Evolutionary conservation across 37 sponge, comb jelly and placozoan genomes (phyloP), one percentile per base, ranked within the genome.

Genomic region (Cliona cf. orientalis): DNA sequence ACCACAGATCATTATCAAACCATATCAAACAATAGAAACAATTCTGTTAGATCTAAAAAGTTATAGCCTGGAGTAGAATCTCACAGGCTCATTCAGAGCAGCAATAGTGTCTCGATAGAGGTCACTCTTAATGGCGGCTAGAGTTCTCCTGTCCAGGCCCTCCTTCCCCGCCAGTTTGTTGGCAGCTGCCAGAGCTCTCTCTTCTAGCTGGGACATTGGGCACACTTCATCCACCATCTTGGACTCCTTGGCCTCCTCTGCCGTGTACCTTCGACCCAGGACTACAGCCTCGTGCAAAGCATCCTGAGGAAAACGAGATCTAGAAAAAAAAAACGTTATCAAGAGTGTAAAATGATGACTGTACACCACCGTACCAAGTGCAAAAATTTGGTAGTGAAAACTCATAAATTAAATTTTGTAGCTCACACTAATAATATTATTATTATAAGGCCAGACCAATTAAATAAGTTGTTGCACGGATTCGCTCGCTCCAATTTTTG

Each of bases 251-350:
- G 87, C 91, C 25, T 91, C 91, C 61, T 86, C 78, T 37, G 71
- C 87, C 31, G 86, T 91, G 58, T 86, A 91, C 26, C 83, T 46
- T 37, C 44, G 74, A 19, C 91, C 91, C 49, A 86, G 72, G 7
- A 79, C 75, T 17, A 78, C 46, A 42, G 64, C 62, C 28, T 29
- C n/a, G 25, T 65, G 57, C 22, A 61, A 68, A 68, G 79, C 80
- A 0, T 42, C 21, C 26, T 57, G 80, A 26, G 90, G 90, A 1
- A 91, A 39, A 32, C 64, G 69, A 31, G 87, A 62, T 43, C 86
- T 84, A 59, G 32, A 46, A 7, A 4, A 7, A 42, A 19, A 67
- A 1, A 36, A 23, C 25, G 76, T 11, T 12, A 33, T n/a, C n/a
- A n/a, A n/a, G n/a, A n/a, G n/a, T n/a, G n/a, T n/a, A n/a, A n/a